These are phyloP conservation scores for Diachrysia chrysitis DNA, from an alignment of 2,888 invertebrate species.

Conservation along the genomic window DNA sequence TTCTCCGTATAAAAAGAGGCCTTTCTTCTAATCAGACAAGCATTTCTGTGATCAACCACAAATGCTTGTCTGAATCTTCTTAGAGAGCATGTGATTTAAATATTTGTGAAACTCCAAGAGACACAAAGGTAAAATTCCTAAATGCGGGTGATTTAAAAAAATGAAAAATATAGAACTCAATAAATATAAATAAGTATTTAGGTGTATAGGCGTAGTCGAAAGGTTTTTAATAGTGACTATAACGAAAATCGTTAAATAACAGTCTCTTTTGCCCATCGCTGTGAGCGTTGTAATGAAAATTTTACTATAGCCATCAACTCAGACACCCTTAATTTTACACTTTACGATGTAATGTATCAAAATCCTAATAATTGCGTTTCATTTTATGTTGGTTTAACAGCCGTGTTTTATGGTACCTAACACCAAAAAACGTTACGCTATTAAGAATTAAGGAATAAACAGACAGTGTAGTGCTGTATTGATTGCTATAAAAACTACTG, in stretches of 20 bases:
- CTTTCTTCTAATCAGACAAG: too few species aligned
- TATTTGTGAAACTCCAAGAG: too few species aligned
- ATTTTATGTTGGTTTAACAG: conserved; percentile 54
- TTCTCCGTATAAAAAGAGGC: too few species aligned
- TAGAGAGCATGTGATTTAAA: too few species aligned
- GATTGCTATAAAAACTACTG: too few species aligned
- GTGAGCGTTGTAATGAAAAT: conserved; percentile 48
- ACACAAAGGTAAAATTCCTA: too few species aligned
- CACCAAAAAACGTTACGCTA: conserved; percentile 30
- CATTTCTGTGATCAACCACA: too few species aligned
- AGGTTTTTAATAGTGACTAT: not conserved
- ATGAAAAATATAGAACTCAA: too few species aligned
- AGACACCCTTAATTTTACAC: conserved; percentile 52
- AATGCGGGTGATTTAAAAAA: too few species aligned
- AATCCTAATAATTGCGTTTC: conserved; percentile 50
- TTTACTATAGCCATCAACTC: conserved; percentile 48
- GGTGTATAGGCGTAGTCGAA: too few species aligned
- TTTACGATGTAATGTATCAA: conserved; percentile 53
- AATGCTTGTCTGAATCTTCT: too few species aligned
- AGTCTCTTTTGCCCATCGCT: conserved; percentile 20
- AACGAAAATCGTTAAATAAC: conserved; percentile 7
- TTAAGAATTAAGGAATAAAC: conserved; percentile 14
- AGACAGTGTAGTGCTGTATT: not conserved
- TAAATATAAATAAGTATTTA: too few species aligned
- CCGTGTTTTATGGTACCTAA: conserved; percentile 43